Base-by-base conservation (phyloP, 1,140 invertebrate genomes). In the Zaprionus capensis region DNA sequence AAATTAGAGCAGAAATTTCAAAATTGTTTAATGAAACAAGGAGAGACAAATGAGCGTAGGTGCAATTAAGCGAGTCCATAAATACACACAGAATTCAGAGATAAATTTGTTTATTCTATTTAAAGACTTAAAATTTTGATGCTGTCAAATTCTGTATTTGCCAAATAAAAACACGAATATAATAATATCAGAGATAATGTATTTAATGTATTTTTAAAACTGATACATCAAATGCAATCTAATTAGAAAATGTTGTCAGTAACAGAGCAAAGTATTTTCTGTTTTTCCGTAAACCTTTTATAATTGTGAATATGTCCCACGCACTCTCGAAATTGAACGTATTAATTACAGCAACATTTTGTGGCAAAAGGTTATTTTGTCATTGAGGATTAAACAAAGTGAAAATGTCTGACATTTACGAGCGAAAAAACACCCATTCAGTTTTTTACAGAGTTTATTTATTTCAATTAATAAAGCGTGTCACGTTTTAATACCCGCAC, bases 271-370 rank as follows among this genome's bases (percentile, higher is more conserved):
- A 2, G 2, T 22, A 49, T 49, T 49, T 49, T 22, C 1, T 49
- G 5, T 49, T 49, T 49, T 20, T 49, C 9, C 46, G 9, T 46
- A 20, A 20, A 20, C 46, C 46, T 7, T 20, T 20, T 20, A 20
- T 49, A 49, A 49, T 49, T 49, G 17, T 4, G 7, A 41, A 49
- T 22, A n/a, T n/a, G 15, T 34, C 31, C 9, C 31, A 34, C 31
- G 31, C 31, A 11, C 31, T 11, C 31, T 49, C n/a, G n/a, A 12
- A 34, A 58, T 38, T 15, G 12, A 58, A 58, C 34, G 38, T 62
- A 62, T 62, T 28, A 46, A 62, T 62, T 46, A 46, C 59, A 17
- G 59, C 24, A 20, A 28, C 24, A 26, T 24, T 17, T 11, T 26
- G 17, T 7, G 38, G 24, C 7, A 15, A 62, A 62, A 26, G 15